These are phyloP conservation scores for Tympanuchus pallidicinctus DNA, from an alignment of 2,113 vertebrate genomes.

Conservation along the genomic window DNA sequence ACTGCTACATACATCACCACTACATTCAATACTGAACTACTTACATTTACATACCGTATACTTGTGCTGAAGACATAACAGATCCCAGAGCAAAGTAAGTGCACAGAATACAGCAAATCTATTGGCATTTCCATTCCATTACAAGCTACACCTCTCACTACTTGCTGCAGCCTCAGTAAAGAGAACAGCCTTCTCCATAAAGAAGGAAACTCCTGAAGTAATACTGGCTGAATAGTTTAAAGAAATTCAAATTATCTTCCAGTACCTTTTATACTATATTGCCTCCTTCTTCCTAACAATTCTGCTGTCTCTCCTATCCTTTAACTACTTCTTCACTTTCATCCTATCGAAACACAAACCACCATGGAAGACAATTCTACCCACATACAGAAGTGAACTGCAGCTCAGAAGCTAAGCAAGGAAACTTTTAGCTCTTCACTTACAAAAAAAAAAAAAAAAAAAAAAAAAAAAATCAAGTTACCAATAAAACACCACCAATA, in stretches of 20 bases:
- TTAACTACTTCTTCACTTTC: background rate
- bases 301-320: background rate
- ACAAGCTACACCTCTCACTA: background rate
- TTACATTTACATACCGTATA: background rate
- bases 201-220: background rate
- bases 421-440: background rate
- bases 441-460: background rate
- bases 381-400: background rate
- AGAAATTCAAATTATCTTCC: background rate
- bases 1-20: background rate
- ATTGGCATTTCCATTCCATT: background rate
- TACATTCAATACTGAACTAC: background rate
- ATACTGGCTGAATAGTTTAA: background rate
- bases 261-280: background rate
- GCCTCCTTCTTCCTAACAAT: background rate
- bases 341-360: background rate
- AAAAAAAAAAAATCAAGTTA: background rate
- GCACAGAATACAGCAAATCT: background rate
- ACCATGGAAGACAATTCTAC: background rate
- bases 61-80: background rate
- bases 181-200: background rate
- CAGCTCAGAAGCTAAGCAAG: background rate
- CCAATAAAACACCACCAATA: background rate
- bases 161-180: background rate
- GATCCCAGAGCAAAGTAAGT: constrained; percentile 10